These are phyloP conservation scores for Gambusia holbrooki DNA, from an alignment of 2,113 vertebrate genomes.

Conservation along the genomic window DNA sequence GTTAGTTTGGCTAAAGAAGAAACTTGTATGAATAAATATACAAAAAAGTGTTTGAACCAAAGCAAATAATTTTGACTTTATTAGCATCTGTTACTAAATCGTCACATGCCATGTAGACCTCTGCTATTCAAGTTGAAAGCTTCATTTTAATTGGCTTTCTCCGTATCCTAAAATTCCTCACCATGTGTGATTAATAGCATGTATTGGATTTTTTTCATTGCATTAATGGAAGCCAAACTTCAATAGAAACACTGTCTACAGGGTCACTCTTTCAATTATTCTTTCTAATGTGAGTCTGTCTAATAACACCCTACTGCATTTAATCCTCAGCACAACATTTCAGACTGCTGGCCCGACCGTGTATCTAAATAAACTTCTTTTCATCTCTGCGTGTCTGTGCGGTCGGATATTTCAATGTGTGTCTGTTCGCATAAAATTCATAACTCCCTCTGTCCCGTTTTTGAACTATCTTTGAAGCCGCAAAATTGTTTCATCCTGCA, in stretches of 20 bases:
- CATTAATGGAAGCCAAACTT: conserved; percentile 26
- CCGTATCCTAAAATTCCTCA: conserved; percentile 5
- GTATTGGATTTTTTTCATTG: neutral
- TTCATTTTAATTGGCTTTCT: conserved; percentile 1
- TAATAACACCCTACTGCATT: conserved; percentile 53
- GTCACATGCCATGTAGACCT: neutral
- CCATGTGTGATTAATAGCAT: conserved; percentile 19
- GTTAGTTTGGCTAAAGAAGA: conserved; percentile 27
- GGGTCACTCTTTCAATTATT: conserved; percentile 61
- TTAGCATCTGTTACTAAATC: conserved; percentile 23
- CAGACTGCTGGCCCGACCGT: conserved; percentile 20
- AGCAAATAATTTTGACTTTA: neutral
- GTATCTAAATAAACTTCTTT: conserved; percentile 44
- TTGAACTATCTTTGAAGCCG: conserved; percentile 65
- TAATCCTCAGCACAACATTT: conserved; percentile 45
- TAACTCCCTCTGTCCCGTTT: conserved; percentile 42
- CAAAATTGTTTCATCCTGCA: conserved; percentile 61
- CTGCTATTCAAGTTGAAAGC: neutral
- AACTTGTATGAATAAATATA: neutral
- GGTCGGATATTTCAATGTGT: conserved; percentile 12
- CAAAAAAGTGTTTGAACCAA: conserved; percentile 22
- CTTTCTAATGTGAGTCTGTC: conserved; percentile 45
- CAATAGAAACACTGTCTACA: conserved; percentile 26
- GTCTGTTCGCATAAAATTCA: conserved; percentile 39
- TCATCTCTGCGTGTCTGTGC: conserved; percentile 42